Conservation (phyloP, 2,113 vertebrate species). For the Mastomys coucha region DNA sequence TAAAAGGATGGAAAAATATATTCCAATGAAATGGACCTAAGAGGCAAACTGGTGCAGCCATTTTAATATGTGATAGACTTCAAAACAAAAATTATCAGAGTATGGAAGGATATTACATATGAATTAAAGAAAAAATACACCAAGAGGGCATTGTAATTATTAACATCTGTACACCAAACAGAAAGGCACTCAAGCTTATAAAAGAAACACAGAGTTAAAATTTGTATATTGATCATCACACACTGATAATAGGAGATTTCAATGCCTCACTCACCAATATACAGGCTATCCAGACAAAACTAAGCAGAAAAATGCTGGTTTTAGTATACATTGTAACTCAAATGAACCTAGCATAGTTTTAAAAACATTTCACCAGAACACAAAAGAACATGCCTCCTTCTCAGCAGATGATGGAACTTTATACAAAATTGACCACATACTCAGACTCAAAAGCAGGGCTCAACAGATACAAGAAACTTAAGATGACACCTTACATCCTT, state of each 20-base stretch:
- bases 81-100: neutral
- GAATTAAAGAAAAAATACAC: neutral
- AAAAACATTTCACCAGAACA: neutral
- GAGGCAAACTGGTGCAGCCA: neutral
- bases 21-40: neutral
- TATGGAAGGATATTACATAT: neutral
- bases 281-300: neutral
- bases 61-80: neutral
- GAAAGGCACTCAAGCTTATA: neutral
- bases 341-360: neutral
- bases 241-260: neutral
- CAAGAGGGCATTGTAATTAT: neutral
- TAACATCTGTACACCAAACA: neutral
- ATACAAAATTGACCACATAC: neutral
- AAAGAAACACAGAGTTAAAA: neutral
- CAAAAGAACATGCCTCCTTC: neutral
- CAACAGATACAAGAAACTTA: neutral
- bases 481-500: neutral
- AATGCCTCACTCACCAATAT: neutral
- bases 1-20: neutral
- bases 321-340: neutral
- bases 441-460: neutral
- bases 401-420: neutral
- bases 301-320: neutral
- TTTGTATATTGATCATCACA: neutral